Base-by-base conservation (phyloP, 2,113 vertebrate species). In the Cervus canadensis region DNA sequence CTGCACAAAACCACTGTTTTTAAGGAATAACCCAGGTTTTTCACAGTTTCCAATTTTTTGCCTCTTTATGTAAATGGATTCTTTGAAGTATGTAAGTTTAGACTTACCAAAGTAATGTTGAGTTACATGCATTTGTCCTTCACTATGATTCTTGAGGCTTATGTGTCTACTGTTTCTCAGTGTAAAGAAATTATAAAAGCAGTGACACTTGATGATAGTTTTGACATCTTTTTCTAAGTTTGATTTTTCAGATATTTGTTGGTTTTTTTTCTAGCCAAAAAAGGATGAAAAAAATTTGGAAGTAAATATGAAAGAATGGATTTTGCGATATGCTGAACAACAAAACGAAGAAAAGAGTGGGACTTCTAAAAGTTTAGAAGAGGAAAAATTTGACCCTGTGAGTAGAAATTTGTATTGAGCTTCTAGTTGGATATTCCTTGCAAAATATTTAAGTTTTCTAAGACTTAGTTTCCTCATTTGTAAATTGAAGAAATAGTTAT, bases 321-420 rank as follows among this genome's bases (percentile, higher is more conserved):
- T 99, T 97, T 98, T 99, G 86, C 99, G 67, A 26, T 99, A 99
- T 0, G 99, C 99, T 0, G 99, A 99, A 95, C 99, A 99, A 78
- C 99, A 99, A 89, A 99, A 99, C 64, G 99, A 99, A 89, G 99
- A 99, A 54, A 99, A 99, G 19, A 98, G 98, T 21, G 99, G 99
- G 15, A 92, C 91, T 50, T 97, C 87, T 57, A 97, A 83, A 89
- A 99, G 98, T 79, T 97, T 98, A 83, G 99, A 99, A 94, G 97
- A 99, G 7, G 99, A 99, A 97, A 99, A 99, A 97, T 99, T 99
- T 99, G 99, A 99, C 97, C 99, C 99, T 9, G 99, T 99, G 98
- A 99, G 99, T 98, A 91, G 83, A 89, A 28, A 95, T 88, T 62
- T 93, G 5, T 52, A 11, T 94, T 62, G 33, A 45, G 14, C 15